Evolutionary conservation across 2,888 invertebrate genomes (phyloP).

Genomic region (Acrobasis repandana): DNA sequence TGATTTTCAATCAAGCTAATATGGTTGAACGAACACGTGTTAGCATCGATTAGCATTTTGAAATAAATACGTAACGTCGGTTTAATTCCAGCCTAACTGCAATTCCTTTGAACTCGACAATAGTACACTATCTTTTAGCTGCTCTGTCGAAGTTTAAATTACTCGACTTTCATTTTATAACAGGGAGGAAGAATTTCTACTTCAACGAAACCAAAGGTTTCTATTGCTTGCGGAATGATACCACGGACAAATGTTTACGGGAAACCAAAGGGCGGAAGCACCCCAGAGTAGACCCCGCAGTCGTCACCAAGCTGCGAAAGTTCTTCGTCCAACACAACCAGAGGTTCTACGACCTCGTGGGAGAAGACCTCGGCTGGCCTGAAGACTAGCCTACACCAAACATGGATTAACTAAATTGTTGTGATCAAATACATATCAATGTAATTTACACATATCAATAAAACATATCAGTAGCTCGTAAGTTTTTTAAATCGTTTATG

Average conservation of each 20-base stretch:
- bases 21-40: not conserved
- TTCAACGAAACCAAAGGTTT: conserved; percentile 98
- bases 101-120: not conserved
- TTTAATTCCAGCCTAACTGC: not conserved
- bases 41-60: not conserved
- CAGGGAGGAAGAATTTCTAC: conserved; percentile 94
- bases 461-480: conserved; percentile 72
- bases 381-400: conserved; percentile 84
- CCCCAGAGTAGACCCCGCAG: conserved; percentile 91
- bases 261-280: conserved; percentile 92
- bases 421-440: conserved; percentile 71
- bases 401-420: conserved; percentile 41
- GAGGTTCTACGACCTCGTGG: conserved; percentile 95
- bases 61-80: not conserved
- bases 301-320: conserved; percentile 90
- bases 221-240: conserved; percentile 94
- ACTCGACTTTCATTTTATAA: conserved; percentile 28
- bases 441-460: conserved; percentile 60
- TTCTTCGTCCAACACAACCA: conserved; percentile 97
- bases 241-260: conserved; percentile 91
- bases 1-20: not conserved
- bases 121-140: not conserved
- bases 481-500: conserved; percentile 77
- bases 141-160: not conserved
- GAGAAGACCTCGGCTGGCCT: conserved; percentile 96